Evolutionary conservation across 2,888 invertebrate genomes (phyloP), one percentile per base, ranked within the genome.

Genomic region (Polyommatus iphigenia): DNA sequence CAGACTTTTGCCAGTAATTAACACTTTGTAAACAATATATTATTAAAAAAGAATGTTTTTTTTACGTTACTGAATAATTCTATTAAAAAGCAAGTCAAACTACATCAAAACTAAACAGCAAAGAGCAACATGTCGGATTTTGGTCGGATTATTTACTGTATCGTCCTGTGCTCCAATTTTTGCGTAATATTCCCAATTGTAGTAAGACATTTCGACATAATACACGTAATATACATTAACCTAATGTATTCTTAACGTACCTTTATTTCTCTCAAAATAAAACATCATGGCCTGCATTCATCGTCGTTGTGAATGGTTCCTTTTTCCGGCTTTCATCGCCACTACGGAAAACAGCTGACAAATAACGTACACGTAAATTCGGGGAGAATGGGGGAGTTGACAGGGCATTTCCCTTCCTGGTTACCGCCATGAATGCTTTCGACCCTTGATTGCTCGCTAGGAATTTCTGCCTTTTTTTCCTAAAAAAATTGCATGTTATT

Each of bases 271-370:
- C 46, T 54, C 54, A 2, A 15, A 54, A 18, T 54, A 18, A 54
- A 54, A 54, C 18, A 50, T 50, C 50, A 18, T 54, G 54, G 18
- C 4, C 15, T 20, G 24, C 24, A 10, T 24, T 62, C 0, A 29
- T 13, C 29, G 29, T 13, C 29, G 29, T 2, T 67, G 67, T 67
- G 67, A 29, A 32, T 32, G 67, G 67, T 5, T 15, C 67, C 67
- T 32, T 67, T 59, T 67, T 67, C 67, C 67, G 73, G 73, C 73
- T 46, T 73, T 46, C 73, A 46, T 20, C 73, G 73, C 10, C 41
- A 73, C 73, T n/a, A 41, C 41, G 73, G 73, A 46, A 41, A 41
- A 72, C 24, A 73, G 73, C 46, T 73, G 73, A 73, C 73, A 73
- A 73, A 73, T 73, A 73, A 24, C 73, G 41, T 46, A 41, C 73